Conservation (phyloP, 2,888 invertebrate genomes). For the Tillus elongatus region DNA sequence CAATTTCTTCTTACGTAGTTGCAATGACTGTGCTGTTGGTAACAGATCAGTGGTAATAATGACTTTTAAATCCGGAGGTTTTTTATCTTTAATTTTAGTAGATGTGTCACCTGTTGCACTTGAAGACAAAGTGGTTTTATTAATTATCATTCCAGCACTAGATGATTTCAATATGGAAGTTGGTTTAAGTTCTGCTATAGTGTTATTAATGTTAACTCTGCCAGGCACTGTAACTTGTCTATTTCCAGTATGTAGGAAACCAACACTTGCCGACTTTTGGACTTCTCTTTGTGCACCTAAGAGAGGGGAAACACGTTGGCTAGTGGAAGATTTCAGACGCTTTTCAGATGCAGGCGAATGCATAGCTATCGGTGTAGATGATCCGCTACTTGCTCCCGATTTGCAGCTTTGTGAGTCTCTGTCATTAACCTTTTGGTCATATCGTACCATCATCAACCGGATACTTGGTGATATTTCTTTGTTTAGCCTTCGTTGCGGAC, state of each 20-base stretch:
- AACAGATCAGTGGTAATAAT: not conserved
- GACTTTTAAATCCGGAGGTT: not conserved
- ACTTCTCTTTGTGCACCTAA: slow-evolving; percentile 46
- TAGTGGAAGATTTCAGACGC: slow-evolving; percentile 46
- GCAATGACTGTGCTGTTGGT: slow-evolving; percentile 26
- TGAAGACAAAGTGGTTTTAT: not conserved
- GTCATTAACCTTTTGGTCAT: slow-evolving; percentile 55
- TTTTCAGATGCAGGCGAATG: slow-evolving; percentile 53
- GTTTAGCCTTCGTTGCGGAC: slow-evolving; percentile 45
- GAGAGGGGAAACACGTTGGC: slow-evolving; percentile 36
- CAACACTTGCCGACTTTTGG: slow-evolving; percentile 56
- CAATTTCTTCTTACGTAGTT: slow-evolving; percentile 50
- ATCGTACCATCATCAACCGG: slow-evolving; percentile 59
- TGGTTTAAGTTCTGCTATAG: not conserved
- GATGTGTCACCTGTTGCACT: too few relatives aligned
- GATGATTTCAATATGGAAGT: slow-evolving; percentile 35
- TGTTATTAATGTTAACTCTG: slow-evolving; percentile 3
- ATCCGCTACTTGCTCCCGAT: slow-evolving; percentile 49
- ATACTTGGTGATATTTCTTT: slow-evolving; percentile 64
- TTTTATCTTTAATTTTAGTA: not conserved
- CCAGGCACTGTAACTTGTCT: slow-evolving; percentile 38
- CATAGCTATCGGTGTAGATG: slow-evolving; percentile 57
- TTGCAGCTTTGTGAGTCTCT: slow-evolving; percentile 41
- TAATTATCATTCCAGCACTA: slow-evolving; percentile 26
- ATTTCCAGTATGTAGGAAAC: slow-evolving; percentile 27